A percentile compares a stretch with the other conserved stretches of the same genome.
phyloP scores from a whole-genome alignment of 2,888 invertebrate species.

The Nemoura dubitans region DNA sequence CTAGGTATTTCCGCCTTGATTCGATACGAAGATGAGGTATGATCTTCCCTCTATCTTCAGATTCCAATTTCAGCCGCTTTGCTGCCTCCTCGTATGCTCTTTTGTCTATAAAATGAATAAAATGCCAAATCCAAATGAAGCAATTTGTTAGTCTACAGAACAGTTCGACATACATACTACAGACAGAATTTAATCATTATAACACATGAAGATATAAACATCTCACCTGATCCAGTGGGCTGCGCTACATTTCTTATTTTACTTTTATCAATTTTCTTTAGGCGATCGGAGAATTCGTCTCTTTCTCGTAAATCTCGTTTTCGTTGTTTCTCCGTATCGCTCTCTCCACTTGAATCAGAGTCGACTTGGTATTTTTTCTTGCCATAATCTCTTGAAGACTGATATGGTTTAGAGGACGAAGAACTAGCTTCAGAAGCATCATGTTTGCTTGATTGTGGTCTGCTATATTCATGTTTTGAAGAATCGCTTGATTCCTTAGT shows the following conservation, averaged over 20 bases:
- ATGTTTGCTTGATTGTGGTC: conserved; percentile 14
- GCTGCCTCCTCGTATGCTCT: conserved; percentile 87
- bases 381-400: conserved; percentile 21
- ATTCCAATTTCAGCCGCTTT: conserved; percentile 87
- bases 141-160: conserved; percentile 10
- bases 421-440: neutral
- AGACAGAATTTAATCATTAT: neutral
- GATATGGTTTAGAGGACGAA: conserved; percentile 7
- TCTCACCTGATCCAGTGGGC: conserved; percentile 58
- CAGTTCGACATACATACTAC: conserved; percentile 1
- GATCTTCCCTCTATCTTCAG: conserved; percentile 84
- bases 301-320: conserved; percentile 86
- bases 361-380: conserved; percentile 42
- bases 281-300: conserved; percentile 91
- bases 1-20: conserved; percentile 92
- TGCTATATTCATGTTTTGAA: conserved; percentile 23
- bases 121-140: conserved; percentile 12
- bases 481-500: conserved; percentile 8
- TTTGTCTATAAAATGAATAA: conserved; percentile 66
- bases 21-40: conserved; percentile 89
- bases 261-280: conserved; percentile 89
- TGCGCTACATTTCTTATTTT: conserved; percentile 80
- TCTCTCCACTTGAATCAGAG: conserved; percentile 71
- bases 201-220: neutral
- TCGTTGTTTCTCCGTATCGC: conserved; percentile 76